Conservation (phyloP, 2,797 vertebrate genomes). For the Poecilia picta region DNA sequence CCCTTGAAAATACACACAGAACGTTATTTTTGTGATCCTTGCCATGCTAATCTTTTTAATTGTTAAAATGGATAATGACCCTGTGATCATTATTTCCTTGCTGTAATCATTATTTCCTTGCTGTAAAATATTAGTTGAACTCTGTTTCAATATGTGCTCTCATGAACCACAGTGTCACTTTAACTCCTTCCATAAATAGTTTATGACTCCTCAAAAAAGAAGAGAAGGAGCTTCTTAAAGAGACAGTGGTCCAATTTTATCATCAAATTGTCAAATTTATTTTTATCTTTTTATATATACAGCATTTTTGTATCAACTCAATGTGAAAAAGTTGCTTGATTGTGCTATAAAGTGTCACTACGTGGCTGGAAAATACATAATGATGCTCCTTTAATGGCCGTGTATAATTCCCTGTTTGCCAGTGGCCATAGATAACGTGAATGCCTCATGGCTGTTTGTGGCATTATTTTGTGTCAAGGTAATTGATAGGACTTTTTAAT, state of each 20-base stretch:
- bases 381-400: neutral
- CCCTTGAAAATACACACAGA: neutral
- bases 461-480: constrained; percentile 59
- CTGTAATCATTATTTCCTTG: neutral
- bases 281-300: no score
- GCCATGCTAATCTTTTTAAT: neutral
- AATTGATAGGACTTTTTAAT: constrained; percentile 72
- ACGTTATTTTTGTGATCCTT: neutral
- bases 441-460: constrained; percentile 46
- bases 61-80: neutral
- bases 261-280: no score
- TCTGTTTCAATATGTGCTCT: neutral
- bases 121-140: neutral
- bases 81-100: neutral
- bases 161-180: neutral
- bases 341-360: no score
- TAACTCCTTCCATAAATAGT: neutral
- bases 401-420: constrained; percentile 37
- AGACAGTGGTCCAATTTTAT: no score
- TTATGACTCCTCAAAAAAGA: neutral
- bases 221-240: neutral
- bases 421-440: constrained; percentile 26
- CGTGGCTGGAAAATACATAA: no score
- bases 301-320: no score
- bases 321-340: no score